Base-by-base conservation (phyloP, 1,140 invertebrate genomes). In the Panulirus ornatus region DNA sequence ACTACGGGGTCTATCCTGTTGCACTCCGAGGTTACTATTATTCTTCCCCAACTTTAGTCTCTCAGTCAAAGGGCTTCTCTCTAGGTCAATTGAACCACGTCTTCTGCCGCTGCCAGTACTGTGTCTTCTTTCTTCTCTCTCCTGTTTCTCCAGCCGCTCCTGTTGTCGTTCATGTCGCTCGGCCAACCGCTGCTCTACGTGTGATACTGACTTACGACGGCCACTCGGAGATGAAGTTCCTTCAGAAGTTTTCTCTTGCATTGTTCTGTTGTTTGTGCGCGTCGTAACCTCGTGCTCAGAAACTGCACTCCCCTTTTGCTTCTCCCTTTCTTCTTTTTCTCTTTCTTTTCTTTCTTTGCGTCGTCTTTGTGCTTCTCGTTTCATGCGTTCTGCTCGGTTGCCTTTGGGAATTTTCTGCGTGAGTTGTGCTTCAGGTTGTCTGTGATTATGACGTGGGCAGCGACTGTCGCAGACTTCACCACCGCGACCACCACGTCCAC, bases 351-450 rank as follows among this genome's bases (percentile, higher is more conserved):
- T 88, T 30, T 91, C 91, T 66, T 91, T 92, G 34, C 90, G 87
- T 47, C 90, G 78, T 44, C 86, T 85, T 73, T 92, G 92, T 42
- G 90, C 92, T 27, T 92, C 92, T 44, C 85, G 87, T 51, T 91
- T 92, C 92, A 92, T 92, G 16, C 82, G 76, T 34, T 92, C 92
- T 16, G 92, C 92, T 82, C 90, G 54, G 78, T 88, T 92, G 1
- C 89, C 87, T 75, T 90, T 92, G 16, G 90, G 86, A 22, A 91
- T 89, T 89, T 88, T 92, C 82, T 92, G 86, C 1, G 90, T 88
- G 22, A 63, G 86, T 44, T 92, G 79, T 30, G 92, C 38, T 36
- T 92, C 88, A 38, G 88, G 81, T 47, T 89, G 88, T 27, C 79
- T 83, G 79, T 89, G 87, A n/a, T 54, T 83, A 47, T 89, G 88